Base-by-base conservation (phyloP, 2,888 invertebrate genomes). In the Agrotis exclamationis region DNA sequence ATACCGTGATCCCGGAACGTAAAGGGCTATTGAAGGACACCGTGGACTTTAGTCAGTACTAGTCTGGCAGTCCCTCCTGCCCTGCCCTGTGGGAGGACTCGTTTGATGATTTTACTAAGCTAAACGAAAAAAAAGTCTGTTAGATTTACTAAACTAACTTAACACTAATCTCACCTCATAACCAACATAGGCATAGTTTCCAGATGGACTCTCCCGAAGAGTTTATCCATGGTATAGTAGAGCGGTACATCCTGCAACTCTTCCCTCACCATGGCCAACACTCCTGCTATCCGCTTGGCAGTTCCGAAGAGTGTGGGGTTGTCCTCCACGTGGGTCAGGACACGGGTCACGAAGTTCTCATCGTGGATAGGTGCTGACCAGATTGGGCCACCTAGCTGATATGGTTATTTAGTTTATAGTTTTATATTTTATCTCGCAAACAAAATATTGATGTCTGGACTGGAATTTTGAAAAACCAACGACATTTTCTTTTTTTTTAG, bases 321-420 rank as follows among this genome's bases (percentile, higher is more conserved):
- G 22, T 92, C 88, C 56, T 95, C 91, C 11, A 97, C 95, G 53
- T 94, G 91, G 0, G 87, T 78, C 0, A 99, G 89, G 11, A 99
- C 96, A 56, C 97, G 94, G 1, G 96, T 88, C 0, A 99, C 97
- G 93, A 99, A 99, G 0, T 95, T 91, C 58, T 95, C 94, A 84
- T 98, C 97, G 92, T 99, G 99, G 53, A 99, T 97, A 0, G 98
- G 97, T 0, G 97, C 98, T 0, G 98, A 97, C 99, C 99, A 99
- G 82, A 99, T 97, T 0, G 99, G 99, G 1, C 99, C 99, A 14
- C 99, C 99, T 82, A 99, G 92, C 97, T 98, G 92, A 91, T 56
- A 4, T 6, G 33, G 33, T 33, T 7, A 54, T 39, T 58, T 58
- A 20, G 14, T 16, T 58, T 57, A n/a, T 39, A 4, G 4, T 28